These are phyloP conservation scores for Drosophila quasianomalipes DNA, from an alignment of 2,888 invertebrate genomes.

Conservation along the genomic window DNA sequence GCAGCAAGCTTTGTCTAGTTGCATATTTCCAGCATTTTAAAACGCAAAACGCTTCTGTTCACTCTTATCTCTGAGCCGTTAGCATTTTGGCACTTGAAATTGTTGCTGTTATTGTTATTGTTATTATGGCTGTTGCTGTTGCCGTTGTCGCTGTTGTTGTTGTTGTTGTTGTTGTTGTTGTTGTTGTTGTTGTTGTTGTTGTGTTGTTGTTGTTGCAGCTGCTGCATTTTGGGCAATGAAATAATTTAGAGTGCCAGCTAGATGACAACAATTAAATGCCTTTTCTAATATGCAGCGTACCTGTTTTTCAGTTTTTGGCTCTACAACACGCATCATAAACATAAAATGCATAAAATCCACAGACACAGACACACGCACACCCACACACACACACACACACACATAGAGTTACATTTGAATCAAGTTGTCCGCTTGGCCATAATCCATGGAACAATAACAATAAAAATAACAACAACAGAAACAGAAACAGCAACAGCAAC, in stretches of 20 bases:
- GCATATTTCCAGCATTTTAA: slow-evolving; percentile 32
- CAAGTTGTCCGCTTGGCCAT: slow-evolving; percentile 50
- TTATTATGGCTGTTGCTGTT: slow-evolving; percentile 21
- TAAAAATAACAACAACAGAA: slow-evolving; percentile 28
- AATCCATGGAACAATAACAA: slow-evolving; percentile 59
- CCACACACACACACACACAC: not conserved
- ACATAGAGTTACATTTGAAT: slow-evolving; percentile 43
- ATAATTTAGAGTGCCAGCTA: slow-evolving; percentile 72
- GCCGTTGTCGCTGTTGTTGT: slow-evolving; percentile 13
- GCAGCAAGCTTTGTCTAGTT: slow-evolving; percentile 12
- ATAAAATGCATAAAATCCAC: slow-evolving; percentile 70
- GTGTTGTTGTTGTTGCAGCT: slow-evolving; percentile 30
- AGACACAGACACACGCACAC: not conserved
- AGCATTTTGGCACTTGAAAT: slow-evolving; percentile 66
- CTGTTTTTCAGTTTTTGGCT: slow-evolving; percentile 61
- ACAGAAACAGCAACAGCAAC: slow-evolving; percentile 19
- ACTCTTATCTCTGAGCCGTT: slow-evolving; percentile 64
- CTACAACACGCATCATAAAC: slow-evolving; percentile 50
- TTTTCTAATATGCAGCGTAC: slow-evolving; percentile 71
- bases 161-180: slow-evolving; percentile 18
- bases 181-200: slow-evolving; percentile 19
- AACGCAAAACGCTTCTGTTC: slow-evolving; percentile 4
- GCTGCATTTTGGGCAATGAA: slow-evolving; percentile 55
- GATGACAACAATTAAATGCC: slow-evolving; percentile 76
- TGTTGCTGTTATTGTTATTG: slow-evolving; percentile 29